These are phyloP conservation scores for Macrotis lagotis DNA, from an alignment of 2,113 vertebrate genomes.

Conservation along the genomic window DNA sequence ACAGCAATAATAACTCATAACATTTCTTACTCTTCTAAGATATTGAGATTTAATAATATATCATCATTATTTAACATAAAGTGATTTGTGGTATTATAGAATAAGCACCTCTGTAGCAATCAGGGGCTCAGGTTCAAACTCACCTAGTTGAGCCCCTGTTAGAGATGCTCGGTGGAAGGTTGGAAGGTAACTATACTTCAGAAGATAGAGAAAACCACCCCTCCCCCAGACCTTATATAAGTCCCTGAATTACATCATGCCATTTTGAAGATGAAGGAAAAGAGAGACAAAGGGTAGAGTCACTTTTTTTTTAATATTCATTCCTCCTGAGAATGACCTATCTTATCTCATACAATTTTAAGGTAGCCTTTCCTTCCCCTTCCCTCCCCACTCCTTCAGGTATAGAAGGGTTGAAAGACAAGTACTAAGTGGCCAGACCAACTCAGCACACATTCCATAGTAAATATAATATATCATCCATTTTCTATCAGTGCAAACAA, in stretches of 20 bases:
- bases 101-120: not conserved
- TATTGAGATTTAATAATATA: not conserved
- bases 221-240: too few relatives aligned
- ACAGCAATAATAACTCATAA: not conserved
- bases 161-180: not conserved
- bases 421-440: not conserved
- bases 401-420: not conserved
- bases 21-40: not conserved
- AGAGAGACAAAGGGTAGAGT: not conserved
- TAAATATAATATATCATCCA: not conserved
- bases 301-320: not conserved
- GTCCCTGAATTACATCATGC: not conserved
- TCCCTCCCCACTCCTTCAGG: not conserved
- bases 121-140: not conserved
- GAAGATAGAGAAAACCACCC: too few relatives aligned
- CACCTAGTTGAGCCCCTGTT: not conserved
- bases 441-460: not conserved
- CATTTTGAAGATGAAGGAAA: not conserved
- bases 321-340: not conserved
- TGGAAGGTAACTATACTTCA: not conserved
- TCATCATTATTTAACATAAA: not conserved
- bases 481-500: not conserved
- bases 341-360: not conserved
- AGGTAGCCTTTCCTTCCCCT: not conserved
- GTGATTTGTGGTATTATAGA: not conserved